Evolutionary conservation across 2,888 invertebrate species (phyloP).

Genomic region (Eucera pruinosa): DNA sequence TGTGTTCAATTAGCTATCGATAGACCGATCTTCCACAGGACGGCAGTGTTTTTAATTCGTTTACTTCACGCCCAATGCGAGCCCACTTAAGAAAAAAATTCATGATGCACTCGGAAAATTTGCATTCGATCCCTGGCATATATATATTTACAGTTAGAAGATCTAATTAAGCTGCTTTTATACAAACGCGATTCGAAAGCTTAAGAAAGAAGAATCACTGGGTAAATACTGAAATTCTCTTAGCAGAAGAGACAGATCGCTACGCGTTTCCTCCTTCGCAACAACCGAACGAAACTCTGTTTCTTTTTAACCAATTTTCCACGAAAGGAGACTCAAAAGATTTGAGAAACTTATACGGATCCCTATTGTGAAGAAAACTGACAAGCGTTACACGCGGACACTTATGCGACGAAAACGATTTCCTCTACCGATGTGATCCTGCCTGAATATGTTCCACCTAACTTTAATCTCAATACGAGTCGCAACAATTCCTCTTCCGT

Average conservation of each 20-base stretch:
- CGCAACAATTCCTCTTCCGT: constrained; percentile 27
- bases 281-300: background rate
- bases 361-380: background rate
- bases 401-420: constrained; percentile 9
- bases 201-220: constrained; percentile 22
- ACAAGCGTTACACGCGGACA: background rate
- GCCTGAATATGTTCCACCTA: background rate
- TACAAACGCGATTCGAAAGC: background rate
- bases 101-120: constrained; percentile 4
- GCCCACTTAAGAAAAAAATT: constrained; percentile 9
- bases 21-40: constrained; percentile 52
- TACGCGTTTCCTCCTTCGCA: background rate
- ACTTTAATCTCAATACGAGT: background rate
- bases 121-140: constrained; percentile 10
- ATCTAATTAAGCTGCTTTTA: background rate
- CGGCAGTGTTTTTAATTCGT: constrained; percentile 65
- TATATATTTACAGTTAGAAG: constrained; percentile 1
- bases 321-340: background rate
- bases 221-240: constrained; percentile 15
- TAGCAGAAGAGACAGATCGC: background rate
- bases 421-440: background rate
- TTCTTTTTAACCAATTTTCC: background rate
- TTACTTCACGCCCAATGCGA: constrained; percentile 29
- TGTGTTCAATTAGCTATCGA: constrained; percentile 19
- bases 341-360: background rate